Evolutionary conservation across 64 coral and sea anemone species (phyloP).

Genomic region (Trachythela sp.): DNA sequence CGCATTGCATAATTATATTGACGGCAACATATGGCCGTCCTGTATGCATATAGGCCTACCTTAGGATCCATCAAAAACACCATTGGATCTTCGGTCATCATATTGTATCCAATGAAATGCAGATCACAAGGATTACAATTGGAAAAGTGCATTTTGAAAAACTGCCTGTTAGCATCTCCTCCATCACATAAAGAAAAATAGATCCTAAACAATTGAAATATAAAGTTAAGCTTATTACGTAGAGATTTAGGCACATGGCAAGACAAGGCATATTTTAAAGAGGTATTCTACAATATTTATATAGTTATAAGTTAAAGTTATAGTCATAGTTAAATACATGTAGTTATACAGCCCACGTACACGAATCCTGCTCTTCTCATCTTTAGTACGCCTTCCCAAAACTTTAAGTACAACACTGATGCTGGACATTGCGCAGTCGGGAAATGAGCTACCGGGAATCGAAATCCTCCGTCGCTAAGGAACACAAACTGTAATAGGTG

Average conservation of each 20-base stretch:
- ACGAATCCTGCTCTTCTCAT: slow-evolving; percentile 33
- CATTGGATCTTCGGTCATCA: slow-evolving; percentile 11
- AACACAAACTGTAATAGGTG: slow-evolving; percentile 43
- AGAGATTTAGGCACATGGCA: neutral
- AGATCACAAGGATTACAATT: neutral
- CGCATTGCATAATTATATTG: too few species aligned
- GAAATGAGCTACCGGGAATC: slow-evolving; percentile 48
- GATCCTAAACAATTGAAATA: neutral
- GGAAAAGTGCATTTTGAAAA: slow-evolving; percentile 21
- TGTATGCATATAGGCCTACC: too few species aligned
- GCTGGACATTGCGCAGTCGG: slow-evolving; percentile 29
- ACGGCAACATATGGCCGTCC: too few species aligned
- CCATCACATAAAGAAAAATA: slow-evolving; percentile 31
- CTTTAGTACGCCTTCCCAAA: slow-evolving; percentile 35
- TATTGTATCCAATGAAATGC: slow-evolving; percentile 27
- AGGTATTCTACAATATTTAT: neutral
- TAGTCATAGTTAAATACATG: too few species aligned
- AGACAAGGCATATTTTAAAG: neutral
- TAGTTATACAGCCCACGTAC: too few species aligned
- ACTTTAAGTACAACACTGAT: slow-evolving; percentile 25
- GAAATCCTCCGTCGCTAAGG: slow-evolving; percentile 42
- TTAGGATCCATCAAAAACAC: neutral
- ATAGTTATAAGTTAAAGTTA: too few species aligned
- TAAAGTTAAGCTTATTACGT: neutral
- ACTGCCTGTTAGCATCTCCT: neutral